phyloP scores from a whole-genome alignment of 2,888 invertebrate genomes.

The Orthonychiurus folsomi region DNA sequence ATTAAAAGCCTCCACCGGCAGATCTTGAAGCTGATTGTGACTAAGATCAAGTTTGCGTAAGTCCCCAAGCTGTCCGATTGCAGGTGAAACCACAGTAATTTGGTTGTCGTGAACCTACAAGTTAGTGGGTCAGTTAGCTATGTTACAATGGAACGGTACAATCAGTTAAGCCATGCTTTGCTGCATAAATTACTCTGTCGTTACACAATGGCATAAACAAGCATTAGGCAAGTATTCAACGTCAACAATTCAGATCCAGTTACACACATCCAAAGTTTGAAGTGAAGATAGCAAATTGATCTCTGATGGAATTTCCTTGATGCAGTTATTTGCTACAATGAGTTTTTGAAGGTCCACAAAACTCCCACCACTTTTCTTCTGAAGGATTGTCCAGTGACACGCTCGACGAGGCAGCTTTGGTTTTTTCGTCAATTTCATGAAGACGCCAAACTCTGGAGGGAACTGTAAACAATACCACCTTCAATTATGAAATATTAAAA shows the following conservation, averaged over 20 bases:
- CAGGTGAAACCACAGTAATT: conserved; percentile 59
- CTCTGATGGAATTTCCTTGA: conserved; percentile 56
- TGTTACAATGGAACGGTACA: neutral
- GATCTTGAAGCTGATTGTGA: conserved; percentile 57
- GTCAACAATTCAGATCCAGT: neutral
- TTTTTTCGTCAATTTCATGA: conserved; percentile 37
- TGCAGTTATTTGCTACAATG: conserved; percentile 49
- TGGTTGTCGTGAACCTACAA: conserved; percentile 74
- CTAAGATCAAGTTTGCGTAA: conserved; percentile 64
- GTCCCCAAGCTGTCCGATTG: conserved; percentile 61
- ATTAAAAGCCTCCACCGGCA: conserved; percentile 57
- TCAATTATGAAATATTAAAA: too few species aligned
- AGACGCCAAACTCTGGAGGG: conserved; percentile 36
- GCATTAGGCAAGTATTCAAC: too few species aligned
- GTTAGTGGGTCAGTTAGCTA: neutral
- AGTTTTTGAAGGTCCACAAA: conserved; percentile 38
- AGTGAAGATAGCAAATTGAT: conserved; percentile 60
- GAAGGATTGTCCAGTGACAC: conserved; percentile 36
- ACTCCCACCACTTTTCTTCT: conserved; percentile 38
- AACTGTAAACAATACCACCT: conserved; percentile 15
- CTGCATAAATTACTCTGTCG: neutral
- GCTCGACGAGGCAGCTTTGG: conserved; percentile 30
- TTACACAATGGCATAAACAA: too few species aligned
- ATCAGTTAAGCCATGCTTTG: neutral
- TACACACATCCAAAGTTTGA: conserved; percentile 57